Percentiles rank a stretch among this genome's conserved stretches.
These are phyloP conservation scores for Rhombomys opimus DNA, from an alignment of 2,113 vertebrate genomes.

Conservation along the genomic window DNA sequence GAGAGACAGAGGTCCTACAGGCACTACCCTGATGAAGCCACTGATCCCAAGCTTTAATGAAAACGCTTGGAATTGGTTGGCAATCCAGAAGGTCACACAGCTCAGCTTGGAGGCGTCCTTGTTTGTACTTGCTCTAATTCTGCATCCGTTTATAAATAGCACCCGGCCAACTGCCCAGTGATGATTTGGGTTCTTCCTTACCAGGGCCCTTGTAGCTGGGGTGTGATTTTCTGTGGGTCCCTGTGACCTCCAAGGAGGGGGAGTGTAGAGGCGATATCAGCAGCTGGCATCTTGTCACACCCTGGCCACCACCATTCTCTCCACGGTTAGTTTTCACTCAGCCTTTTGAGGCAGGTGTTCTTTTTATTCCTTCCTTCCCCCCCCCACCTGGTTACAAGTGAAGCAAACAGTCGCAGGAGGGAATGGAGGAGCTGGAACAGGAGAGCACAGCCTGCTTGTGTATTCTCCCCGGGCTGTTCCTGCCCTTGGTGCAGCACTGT, in stretches of 20 bases:
- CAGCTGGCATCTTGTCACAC: fast-evolving
- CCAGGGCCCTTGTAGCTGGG: background rate
- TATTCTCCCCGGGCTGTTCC: fast-evolving
- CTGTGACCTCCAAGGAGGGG: background rate
- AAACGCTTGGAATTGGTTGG: background rate
- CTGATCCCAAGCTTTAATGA: background rate
- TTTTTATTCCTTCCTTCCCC: background rate
- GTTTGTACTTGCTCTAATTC: background rate
- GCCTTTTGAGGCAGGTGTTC: background rate
- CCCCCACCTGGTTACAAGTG: background rate
- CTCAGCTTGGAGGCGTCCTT: background rate
- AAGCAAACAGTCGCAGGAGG: background rate
- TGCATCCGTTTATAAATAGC: conserved; percentile 39
- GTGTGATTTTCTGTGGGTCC: background rate
- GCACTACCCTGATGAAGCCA: fast-evolving
- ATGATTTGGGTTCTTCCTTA: background rate
- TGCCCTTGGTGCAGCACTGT: fast-evolving
- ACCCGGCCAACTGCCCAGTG: conserved; percentile 20
- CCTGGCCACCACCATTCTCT: fast-evolving
- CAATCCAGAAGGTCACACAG: background rate
- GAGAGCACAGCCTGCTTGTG: background rate
- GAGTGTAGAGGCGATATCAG: fast-evolving
- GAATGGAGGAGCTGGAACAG: fast-evolving
- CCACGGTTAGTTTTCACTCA: background rate
- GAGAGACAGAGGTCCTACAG: background rate